These are phyloP conservation scores for Mythimna ferrago DNA, from an alignment of 2,888 invertebrate species.

Conservation along the genomic window DNA sequence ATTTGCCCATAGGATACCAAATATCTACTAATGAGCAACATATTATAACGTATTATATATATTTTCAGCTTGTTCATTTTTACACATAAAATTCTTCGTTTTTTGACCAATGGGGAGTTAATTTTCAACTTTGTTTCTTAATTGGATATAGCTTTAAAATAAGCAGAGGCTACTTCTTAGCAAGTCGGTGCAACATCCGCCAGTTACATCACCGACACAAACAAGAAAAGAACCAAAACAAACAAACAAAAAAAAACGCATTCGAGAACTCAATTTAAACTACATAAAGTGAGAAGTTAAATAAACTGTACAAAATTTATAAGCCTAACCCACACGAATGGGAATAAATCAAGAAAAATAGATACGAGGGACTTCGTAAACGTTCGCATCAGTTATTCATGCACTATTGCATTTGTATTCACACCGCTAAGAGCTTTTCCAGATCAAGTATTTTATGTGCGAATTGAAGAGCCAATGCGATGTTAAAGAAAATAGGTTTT, in stretches of 20 bases:
- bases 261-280: slow-evolving; percentile 36
- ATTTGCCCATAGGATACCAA: too few relatives aligned
- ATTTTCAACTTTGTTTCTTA: too few relatives aligned
- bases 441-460: slow-evolving; percentile 28
- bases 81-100: too few relatives aligned
- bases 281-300: slow-evolving; percentile 33
- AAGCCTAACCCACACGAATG: slow-evolving; percentile 4
- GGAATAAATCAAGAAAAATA: slow-evolving; percentile 47
- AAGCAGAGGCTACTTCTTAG: background rate
- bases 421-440: slow-evolving; percentile 44
- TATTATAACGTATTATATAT: too few relatives aligned
- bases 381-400: slow-evolving; percentile 34
- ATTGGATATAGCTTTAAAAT: too few relatives aligned
- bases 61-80: too few relatives aligned
- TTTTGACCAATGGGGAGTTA: too few relatives aligned
- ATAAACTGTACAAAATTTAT: slow-evolving; percentile 49
- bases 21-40: too few relatives aligned
- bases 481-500: slow-evolving; percentile 6
- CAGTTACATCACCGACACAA: background rate
- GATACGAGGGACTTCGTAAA: slow-evolving; percentile 21
- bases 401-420: slow-evolving; percentile 40
- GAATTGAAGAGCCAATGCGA: background rate
- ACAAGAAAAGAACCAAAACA: slow-evolving; percentile 13
- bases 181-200: background rate
- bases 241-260: slow-evolving; percentile 34